phyloP scores from a whole-genome alignment of 2,888 invertebrate genomes.

The Operophtera brumata region DNA sequence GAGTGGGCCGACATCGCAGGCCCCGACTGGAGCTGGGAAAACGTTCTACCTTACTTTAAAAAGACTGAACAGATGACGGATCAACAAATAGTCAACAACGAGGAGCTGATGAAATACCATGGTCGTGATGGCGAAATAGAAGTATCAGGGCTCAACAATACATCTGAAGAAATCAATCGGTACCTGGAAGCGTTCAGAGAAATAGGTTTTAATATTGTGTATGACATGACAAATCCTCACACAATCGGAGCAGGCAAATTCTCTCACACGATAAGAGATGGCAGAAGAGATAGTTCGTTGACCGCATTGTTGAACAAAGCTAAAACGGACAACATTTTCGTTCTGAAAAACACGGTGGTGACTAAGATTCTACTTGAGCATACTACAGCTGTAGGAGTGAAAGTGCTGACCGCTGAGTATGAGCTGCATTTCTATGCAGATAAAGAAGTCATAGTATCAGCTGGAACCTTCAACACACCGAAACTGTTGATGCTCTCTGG shows the following conservation, averaged over 20 bases:
- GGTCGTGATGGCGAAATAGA: conserved; percentile 59
- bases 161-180: conserved; percentile 40
- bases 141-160: conserved; percentile 48
- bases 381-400: conserved; percentile 49
- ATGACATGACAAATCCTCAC: conserved; percentile 64
- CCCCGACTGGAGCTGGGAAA: conserved; percentile 56
- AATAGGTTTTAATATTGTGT: conserved; percentile 53
- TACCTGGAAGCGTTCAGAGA: conserved; percentile 58
- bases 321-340: conserved; percentile 44
- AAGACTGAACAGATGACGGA: conserved; percentile 65
- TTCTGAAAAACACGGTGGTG: conserved; percentile 53
- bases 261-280: conserved; percentile 59
- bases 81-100: conserved; percentile 49
- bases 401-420: conserved; percentile 37
- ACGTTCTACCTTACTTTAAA: conserved; percentile 60
- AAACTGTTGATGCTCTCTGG: conserved; percentile 65
- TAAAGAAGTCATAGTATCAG: conserved; percentile 60
- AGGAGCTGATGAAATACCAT: conserved; percentile 53
- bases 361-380: conserved; percentile 54
- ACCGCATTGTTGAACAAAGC: conserved; percentile 56
- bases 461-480: conserved; percentile 65
- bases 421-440: conserved; percentile 45
- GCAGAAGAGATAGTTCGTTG: conserved; percentile 55
- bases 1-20: conserved; percentile 59
- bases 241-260: conserved; percentile 61